Percentiles rank a stretch among this genome's conserved stretches.
phyloP scores from a whole-genome alignment of 1,140 invertebrate species.

The Mycetomoellerius zeteki region DNA sequence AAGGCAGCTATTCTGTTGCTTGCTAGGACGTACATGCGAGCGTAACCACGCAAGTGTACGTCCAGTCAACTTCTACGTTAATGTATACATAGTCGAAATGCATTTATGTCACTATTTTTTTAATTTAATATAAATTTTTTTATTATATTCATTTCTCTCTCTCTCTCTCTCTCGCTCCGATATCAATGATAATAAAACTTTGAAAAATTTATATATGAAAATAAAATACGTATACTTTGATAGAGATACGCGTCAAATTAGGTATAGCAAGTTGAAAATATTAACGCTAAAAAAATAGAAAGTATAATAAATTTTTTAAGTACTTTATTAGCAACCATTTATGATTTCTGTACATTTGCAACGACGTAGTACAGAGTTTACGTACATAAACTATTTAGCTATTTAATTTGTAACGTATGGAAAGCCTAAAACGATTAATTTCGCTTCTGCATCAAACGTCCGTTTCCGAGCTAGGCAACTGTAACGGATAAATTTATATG shows the following conservation, averaged over 20 bases:
- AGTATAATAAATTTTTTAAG: not conserved
- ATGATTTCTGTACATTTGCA: not conserved
- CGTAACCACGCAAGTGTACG: slow-evolving; percentile 41
- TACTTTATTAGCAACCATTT: not conserved
- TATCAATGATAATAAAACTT: not conserved
- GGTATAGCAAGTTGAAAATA: slow-evolving; percentile 4
- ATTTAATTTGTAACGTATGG: slow-evolving; percentile 25
- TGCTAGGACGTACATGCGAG: slow-evolving; percentile 36
- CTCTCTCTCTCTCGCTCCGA: not conserved
- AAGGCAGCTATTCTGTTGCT: slow-evolving; percentile 62
- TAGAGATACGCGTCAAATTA: not conserved
- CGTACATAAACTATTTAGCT: not conserved
- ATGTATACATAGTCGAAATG: slow-evolving; percentile 1
- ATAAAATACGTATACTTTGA: not conserved
- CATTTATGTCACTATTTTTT: slow-evolving; percentile 11
- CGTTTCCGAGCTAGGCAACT: slow-evolving; percentile 19
- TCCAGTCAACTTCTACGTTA: slow-evolving; percentile 29
- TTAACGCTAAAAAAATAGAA: not conserved
- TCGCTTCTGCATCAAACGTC: slow-evolving; percentile 16
- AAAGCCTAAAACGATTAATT: slow-evolving; percentile 6
- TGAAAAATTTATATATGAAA: slow-evolving; percentile 11
- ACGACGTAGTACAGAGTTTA: not conserved
- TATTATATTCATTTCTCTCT: not conserved
- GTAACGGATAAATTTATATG: slow-evolving; percentile 42
- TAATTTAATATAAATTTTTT: slow-evolving; percentile 29